These are phyloP conservation scores for Lutraria lutraria DNA, from an alignment of 2,888 invertebrate genomes.

Conservation along the genomic window DNA sequence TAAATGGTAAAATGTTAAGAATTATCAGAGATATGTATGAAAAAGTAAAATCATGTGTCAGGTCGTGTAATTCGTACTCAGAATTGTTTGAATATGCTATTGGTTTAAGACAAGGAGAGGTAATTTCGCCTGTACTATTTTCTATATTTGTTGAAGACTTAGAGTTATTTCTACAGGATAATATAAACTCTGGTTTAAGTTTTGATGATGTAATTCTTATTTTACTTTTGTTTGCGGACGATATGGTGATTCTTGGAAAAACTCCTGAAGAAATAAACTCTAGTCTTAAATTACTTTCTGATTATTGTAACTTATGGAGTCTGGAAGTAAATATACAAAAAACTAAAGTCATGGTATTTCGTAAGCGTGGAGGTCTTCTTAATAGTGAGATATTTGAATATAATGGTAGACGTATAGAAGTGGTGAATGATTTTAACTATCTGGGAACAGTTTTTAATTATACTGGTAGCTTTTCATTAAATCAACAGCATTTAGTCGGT, in stretches of 20 bases:
- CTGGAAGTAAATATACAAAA: no score
- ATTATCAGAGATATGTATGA: no score
- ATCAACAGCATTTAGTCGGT: no score
- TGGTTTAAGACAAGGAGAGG: constrained; percentile 51
- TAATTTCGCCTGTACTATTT: constrained; percentile 44
- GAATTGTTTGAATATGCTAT: constrained; percentile 45
- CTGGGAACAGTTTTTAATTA: no score
- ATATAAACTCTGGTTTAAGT: constrained; percentile 20
- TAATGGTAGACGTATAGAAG: no score
- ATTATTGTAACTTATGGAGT: constrained; percentile 39
- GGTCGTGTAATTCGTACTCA: constrained; percentile 13
- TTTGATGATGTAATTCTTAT: constrained; percentile 38
- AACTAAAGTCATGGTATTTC: no score
- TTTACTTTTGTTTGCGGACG: constrained; percentile 55
- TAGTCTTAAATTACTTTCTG: constrained; percentile 24
- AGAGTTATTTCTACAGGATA: constrained; percentile 41
- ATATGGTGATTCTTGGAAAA: constrained; percentile 48
- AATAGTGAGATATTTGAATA: no score
- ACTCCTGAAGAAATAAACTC: constrained; percentile 41
- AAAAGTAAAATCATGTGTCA: no score
- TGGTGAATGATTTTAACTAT: no score
- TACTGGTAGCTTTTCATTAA: no score
- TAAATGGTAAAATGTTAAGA: constrained; percentile 26
- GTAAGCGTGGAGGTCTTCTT: no score
- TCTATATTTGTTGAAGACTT: constrained; percentile 53